phyloP scores from a whole-genome alignment of 1,140 invertebrate genomes.

The Oscheius sp. region DNA sequence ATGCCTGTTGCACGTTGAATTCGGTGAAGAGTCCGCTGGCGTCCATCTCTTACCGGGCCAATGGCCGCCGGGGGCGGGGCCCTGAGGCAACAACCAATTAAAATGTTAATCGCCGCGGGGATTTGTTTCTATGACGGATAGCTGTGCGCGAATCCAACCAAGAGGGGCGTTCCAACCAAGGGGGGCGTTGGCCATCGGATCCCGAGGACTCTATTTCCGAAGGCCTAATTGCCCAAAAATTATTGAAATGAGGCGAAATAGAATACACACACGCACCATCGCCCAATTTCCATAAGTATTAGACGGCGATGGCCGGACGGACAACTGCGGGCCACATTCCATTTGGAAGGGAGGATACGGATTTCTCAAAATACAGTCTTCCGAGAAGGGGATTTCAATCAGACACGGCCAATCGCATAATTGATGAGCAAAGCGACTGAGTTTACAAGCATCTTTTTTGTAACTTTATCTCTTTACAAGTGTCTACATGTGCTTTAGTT shows the following conservation, averaged over 20 bases:
- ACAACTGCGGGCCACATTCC: neutral
- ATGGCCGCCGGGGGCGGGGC: neutral
- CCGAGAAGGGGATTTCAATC: neutral
- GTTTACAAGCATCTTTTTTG: too few relatives aligned
- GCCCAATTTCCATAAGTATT: constrained; percentile 10
- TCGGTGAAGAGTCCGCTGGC: neutral
- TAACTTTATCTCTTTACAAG: neutral
- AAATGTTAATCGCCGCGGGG: neutral
- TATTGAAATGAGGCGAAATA: constrained; percentile 10
- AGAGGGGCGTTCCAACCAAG: too few relatives aligned
- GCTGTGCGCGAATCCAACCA: too few relatives aligned
- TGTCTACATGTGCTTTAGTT: neutral
- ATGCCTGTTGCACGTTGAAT: neutral
- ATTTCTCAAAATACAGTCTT: neutral
- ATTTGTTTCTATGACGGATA: neutral
- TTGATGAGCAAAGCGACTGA: too few relatives aligned
- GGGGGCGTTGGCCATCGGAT: neutral
- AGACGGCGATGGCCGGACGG: neutral
- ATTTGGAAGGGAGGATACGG: neutral
- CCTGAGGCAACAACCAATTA: neutral
- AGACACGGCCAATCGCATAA: too few relatives aligned
- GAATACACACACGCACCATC: constrained; percentile 8
- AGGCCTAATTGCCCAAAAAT: constrained; percentile 5
- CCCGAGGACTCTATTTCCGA: neutral
- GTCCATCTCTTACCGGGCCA: neutral